These are phyloP conservation scores for Apamea monoglypha DNA, from an alignment of 2,888 invertebrate genomes.

Conservation along the genomic window DNA sequence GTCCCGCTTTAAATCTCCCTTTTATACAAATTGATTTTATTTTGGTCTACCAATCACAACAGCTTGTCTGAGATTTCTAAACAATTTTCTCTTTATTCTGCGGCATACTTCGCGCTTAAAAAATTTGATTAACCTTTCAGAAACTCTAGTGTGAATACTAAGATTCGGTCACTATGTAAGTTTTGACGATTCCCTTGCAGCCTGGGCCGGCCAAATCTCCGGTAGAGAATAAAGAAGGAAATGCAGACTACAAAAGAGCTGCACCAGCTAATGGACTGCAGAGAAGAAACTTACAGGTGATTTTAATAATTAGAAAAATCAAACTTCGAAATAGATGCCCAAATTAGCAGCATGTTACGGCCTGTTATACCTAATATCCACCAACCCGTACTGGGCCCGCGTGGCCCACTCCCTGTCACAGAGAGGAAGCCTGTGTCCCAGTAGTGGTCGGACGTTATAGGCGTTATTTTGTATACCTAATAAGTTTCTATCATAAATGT, in stretches of 20 bases:
- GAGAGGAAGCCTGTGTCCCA: not conserved
- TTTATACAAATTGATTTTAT: not conserved
- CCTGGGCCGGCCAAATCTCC: conserved; percentile 62
- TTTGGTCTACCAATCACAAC: not conserved
- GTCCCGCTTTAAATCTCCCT: not conserved
- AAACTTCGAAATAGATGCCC: not conserved
- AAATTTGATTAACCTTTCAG: not conserved
- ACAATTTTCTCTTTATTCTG: not conserved
- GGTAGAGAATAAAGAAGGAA: conserved; percentile 44
- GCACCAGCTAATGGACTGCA: conserved; percentile 83
- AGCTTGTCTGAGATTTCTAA: not conserved
- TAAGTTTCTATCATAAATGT: too few relatives aligned
- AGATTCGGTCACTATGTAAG: not conserved
- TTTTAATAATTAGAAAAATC: not conserved
- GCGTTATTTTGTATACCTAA: not conserved
- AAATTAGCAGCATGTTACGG: not conserved
- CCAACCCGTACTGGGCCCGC: not conserved
- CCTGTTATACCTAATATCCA: not conserved
- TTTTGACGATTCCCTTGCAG: conserved; percentile 55
- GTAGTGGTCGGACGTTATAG: not conserved
- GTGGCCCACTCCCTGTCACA: not conserved
- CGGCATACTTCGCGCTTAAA: not conserved
- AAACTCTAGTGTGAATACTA: not conserved
- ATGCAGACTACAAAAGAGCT: conserved; percentile 74
- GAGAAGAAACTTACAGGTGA: conserved; percentile 67